Evolutionary conservation across 2,113 vertebrate genomes (phyloP).

Genomic region (Mesocricetus auratus): DNA sequence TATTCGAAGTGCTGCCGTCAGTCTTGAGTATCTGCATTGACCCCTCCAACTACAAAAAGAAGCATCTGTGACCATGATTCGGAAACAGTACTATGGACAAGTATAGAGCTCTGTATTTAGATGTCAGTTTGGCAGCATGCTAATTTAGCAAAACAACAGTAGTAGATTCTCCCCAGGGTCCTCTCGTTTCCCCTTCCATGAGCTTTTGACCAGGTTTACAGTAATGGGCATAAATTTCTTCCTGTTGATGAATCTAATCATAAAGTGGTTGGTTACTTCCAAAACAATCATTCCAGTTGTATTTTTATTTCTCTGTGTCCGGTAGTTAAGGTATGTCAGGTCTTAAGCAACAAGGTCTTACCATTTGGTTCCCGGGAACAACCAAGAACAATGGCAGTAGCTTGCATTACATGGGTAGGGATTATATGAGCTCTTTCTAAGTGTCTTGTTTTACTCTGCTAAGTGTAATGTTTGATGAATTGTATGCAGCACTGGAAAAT

Average conservation of each 20-base stretch:
- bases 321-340: no score
- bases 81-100: not conserved
- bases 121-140: not conserved
- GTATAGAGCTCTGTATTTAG: no score
- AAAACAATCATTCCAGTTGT: not conserved
- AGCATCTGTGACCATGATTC: not conserved
- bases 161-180: no score
- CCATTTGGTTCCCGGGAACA: not conserved
- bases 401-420: no score
- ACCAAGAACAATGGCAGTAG: not conserved
- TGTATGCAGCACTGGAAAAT: constrained; percentile 6
- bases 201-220: no score
- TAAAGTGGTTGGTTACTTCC: not conserved
- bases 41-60: not conserved
- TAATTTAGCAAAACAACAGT: not conserved
- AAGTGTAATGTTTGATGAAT: constrained; percentile 32
- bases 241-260: not conserved
- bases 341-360: not conserved
- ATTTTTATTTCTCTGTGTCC: not conserved
- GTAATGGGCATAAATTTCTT: no score
- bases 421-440: not conserved
- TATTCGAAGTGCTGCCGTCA: not conserved
- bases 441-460: not conserved
- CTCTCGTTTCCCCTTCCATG: no score
- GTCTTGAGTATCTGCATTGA: not conserved